A percentile compares a stretch with the other conserved stretches of the same genome.
These are phyloP conservation scores for Pilophorus perplexus DNA, from an alignment of 2,888 invertebrate genomes.

Conservation along the genomic window DNA sequence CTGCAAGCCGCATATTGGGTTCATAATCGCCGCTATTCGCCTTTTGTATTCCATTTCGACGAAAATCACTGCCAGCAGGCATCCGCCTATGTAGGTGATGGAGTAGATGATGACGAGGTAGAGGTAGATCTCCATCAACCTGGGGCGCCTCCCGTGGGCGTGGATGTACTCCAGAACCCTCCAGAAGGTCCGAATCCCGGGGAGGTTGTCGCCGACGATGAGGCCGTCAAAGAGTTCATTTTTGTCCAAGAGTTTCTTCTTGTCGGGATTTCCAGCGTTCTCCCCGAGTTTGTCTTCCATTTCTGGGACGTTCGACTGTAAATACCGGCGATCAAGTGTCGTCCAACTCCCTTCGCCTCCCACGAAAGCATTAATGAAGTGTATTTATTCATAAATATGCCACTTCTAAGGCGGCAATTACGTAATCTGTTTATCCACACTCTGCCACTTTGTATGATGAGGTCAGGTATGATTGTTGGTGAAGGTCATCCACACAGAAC, in stretches of 20 bases:
- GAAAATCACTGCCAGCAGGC: background rate
- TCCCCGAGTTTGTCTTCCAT: no score
- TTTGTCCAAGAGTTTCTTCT: background rate
- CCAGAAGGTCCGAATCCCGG: background rate
- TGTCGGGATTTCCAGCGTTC: background rate
- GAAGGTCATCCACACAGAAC: no score
- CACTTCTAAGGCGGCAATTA: no score
- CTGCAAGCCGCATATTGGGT: slow-evolving; percentile 18
- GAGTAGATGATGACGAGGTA: background rate
- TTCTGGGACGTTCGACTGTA: no score
- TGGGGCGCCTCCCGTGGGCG: background rate
- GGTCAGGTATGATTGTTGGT: no score
- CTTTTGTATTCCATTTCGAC: background rate
- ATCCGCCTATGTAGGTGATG: background rate
- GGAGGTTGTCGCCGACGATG: background rate
- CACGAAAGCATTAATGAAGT: no score
- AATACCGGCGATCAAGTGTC: no score
- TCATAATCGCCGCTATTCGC: slow-evolving; percentile 12
- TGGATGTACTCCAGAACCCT: background rate
- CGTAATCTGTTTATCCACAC: no score
- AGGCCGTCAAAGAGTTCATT: background rate
- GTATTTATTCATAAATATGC: no score
- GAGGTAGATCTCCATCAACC: background rate
- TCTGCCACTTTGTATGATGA: no score
- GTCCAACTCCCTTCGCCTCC: no score